Evolutionary conservation across 2,888 invertebrate genomes (phyloP).

Genomic region (Mythimna loreyi): DNA sequence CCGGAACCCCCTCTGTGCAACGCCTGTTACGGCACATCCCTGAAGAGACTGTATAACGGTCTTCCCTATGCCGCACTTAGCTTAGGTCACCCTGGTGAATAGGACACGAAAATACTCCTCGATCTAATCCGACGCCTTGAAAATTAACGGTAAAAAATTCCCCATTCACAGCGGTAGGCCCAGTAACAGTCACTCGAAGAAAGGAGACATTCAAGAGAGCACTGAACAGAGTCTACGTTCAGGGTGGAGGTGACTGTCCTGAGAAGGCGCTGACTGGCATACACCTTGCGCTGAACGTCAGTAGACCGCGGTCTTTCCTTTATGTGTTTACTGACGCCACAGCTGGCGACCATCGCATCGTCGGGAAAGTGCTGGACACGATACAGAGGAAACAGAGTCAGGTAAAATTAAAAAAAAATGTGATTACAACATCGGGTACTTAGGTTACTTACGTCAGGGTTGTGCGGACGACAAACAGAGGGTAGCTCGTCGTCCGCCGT

Average conservation of each 20-base stretch:
- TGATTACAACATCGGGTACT: no score
- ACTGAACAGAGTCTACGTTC: constrained; percentile 90
- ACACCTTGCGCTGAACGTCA: constrained; percentile 91
- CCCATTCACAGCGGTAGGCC: constrained; percentile 66
- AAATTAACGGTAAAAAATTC: background rate
- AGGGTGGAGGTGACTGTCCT: constrained; percentile 94
- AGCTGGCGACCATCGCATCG: constrained; percentile 92
- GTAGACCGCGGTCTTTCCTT: constrained; percentile 92
- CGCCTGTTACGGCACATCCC: no score
- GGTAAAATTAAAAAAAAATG: no score
- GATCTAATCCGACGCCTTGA: no score
- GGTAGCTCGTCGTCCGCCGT: no score
- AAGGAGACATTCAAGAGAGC: constrained; percentile 91
- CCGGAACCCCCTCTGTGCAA: no score
- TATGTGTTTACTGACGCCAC: constrained; percentile 95
- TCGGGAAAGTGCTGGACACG: constrained; percentile 92
- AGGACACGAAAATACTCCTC: no score
- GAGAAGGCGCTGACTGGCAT: constrained; percentile 94
- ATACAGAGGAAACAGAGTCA: constrained; percentile 94
- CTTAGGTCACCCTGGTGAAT: no score
- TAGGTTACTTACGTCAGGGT: no score
- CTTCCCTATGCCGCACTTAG: no score
- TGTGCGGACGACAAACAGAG: no score
- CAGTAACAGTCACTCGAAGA: constrained; percentile 92
- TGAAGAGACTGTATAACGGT: no score